These are phyloP conservation scores for Cistogaster globosa DNA, from an alignment of 2,888 invertebrate genomes.

Conservation along the genomic window DNA sequence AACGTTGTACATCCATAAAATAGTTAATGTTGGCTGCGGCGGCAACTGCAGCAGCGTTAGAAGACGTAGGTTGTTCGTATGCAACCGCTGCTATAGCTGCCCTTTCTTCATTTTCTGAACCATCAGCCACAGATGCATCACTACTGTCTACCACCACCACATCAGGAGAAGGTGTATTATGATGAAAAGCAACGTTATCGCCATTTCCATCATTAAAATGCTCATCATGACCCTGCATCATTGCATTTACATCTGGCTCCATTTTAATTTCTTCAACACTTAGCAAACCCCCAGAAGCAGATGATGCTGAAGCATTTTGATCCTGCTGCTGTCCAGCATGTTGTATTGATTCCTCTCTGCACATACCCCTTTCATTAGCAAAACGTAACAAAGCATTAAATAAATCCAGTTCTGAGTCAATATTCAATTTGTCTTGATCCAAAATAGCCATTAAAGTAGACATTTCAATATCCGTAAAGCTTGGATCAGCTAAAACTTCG, in stretches of 20 bases:
- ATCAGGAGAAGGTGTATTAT: constrained; percentile 72
- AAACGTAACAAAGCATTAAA: constrained; percentile 90
- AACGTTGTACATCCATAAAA: constrained; percentile 79
- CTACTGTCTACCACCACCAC: constrained; percentile 80
- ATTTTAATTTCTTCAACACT: constrained; percentile 80
- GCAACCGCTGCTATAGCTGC: constrained; percentile 26
- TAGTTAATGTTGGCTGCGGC: constrained; percentile 76
- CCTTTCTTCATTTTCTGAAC: constrained; percentile 56
- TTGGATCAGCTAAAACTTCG: constrained; percentile 89
- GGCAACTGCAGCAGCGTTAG: constrained; percentile 42
- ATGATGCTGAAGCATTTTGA: neutral
- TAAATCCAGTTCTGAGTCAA: constrained; percentile 90
- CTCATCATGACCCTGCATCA: constrained; percentile 76
- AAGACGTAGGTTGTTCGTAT: constrained; percentile 57
- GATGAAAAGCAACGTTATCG: constrained; percentile 44
- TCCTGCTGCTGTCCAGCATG: constrained; percentile 5
- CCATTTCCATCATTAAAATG: constrained; percentile 74
- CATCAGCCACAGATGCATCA: constrained; percentile 74
- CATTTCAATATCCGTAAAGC: constrained; percentile 90
- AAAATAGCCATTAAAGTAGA: constrained; percentile 90
- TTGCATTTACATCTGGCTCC: constrained; percentile 80
- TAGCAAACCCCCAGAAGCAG: constrained; percentile 62
- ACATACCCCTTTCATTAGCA: constrained; percentile 84
- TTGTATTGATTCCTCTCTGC: constrained; percentile 73
- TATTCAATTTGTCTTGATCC: constrained; percentile 88